phyloP scores from a whole-genome alignment of 2,797 vertebrate species.

The Peromyscus nudipes region DNA sequence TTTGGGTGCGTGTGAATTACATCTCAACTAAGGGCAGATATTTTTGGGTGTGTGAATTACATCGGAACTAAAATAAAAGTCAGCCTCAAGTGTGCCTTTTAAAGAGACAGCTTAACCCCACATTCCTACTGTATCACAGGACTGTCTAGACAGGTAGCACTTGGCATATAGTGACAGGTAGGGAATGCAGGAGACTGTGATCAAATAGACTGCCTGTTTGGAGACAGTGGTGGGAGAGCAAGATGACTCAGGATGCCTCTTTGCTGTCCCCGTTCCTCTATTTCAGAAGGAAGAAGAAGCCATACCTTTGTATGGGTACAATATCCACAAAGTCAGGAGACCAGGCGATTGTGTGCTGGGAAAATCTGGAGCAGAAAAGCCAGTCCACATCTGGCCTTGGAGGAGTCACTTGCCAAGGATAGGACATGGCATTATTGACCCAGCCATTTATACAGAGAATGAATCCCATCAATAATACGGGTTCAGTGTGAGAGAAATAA shows the following conservation, averaged over 20 bases:
- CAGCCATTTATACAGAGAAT: background rate
- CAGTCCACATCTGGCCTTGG: background rate
- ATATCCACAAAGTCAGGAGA: background rate
- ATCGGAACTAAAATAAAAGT: conserved; percentile 15
- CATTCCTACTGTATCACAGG: background rate
- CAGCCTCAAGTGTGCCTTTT: background rate
- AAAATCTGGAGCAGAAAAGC: background rate
- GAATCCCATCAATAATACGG: background rate
- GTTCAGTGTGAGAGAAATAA: background rate
- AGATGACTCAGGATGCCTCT: background rate
- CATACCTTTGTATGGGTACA: background rate
- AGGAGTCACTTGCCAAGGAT: background rate
- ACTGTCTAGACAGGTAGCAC: too few species aligned
- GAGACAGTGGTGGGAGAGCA: background rate
- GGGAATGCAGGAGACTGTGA: background rate
- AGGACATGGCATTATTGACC: background rate
- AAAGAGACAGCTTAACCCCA: background rate
- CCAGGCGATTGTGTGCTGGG: background rate
- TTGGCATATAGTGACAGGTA: background rate
- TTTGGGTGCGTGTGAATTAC: background rate
- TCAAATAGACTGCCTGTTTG: background rate
- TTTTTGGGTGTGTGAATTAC: background rate
- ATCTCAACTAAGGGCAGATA: background rate
- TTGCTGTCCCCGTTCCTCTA: background rate
- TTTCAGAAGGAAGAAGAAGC: background rate